Conservation (phyloP, 1,140 invertebrate genomes). For the Bombus difficillimus region DNA sequence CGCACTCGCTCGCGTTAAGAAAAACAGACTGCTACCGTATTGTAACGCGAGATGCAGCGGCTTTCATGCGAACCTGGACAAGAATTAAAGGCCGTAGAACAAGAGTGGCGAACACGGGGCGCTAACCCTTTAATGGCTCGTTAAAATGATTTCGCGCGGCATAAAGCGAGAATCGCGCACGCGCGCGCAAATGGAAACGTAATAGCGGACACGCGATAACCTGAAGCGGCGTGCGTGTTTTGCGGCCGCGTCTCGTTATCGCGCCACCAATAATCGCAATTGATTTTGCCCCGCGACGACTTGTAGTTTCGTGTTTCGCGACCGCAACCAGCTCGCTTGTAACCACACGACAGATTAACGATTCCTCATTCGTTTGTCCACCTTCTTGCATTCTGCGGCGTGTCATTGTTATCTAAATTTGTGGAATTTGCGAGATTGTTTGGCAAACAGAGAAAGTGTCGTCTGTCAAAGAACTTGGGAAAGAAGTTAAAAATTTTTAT, state of each 20-base stretch:
- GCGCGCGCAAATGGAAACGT: no score
- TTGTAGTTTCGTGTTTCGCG: neutral
- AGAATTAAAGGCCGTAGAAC: neutral
- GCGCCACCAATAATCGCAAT: conserved; percentile 28
- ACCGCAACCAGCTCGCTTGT: neutral
- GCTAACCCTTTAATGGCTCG: neutral
- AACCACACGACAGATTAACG: neutral
- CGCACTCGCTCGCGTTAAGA: no score
- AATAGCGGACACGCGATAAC: conserved; percentile 18
- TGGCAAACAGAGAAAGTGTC: neutral
- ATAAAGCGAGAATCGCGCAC: neutral
- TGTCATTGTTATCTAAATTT: neutral
- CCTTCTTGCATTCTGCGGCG: neutral
- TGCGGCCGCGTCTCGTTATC: conserved; percentile 7
- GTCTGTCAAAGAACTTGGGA: neutral
- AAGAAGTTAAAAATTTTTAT: no score
- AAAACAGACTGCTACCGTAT: no score
- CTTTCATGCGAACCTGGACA: neutral
- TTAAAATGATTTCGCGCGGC: neutral
- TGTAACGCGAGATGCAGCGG: no score
- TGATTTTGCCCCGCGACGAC: conserved; percentile 21
- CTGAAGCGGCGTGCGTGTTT: neutral
- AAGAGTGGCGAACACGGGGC: neutral
- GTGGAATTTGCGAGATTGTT: no score
- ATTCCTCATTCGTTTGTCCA: neutral